These are phyloP conservation scores for Pandemis corylana DNA, from an alignment of 2,888 invertebrate species.

Conservation along the genomic window DNA sequence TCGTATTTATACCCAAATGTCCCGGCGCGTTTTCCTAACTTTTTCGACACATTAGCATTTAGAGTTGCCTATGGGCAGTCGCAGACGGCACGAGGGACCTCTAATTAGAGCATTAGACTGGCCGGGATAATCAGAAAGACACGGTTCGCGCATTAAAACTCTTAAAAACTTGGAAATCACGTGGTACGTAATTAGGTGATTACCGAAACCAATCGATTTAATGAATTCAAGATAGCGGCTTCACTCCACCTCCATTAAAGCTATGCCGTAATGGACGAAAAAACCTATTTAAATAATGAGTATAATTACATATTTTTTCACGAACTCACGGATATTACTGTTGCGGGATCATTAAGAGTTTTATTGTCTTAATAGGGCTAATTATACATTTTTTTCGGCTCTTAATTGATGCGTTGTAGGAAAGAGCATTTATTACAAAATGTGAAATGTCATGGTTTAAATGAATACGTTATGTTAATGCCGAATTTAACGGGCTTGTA, in stretches of 20 bases:
- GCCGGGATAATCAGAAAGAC: constrained; percentile 79
- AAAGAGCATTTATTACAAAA: constrained; percentile 83
- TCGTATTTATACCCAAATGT: constrained; percentile 27
- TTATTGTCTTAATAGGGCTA: constrained; percentile 85
- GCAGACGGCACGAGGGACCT: constrained; percentile 51
- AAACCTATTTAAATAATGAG: constrained; percentile 84
- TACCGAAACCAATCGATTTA: constrained; percentile 85
- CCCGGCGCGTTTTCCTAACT: constrained; percentile 43
- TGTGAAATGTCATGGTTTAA: constrained; percentile 84
- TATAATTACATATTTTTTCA: constrained; percentile 84
- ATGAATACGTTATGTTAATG: constrained; percentile 83
- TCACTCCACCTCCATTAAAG: constrained; percentile 77
- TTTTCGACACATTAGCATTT: constrained; percentile 58
- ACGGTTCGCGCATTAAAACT: constrained; percentile 83
- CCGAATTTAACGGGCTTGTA: constrained; percentile 76
- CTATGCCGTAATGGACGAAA: constrained; percentile 78
- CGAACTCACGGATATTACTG: constrained; percentile 81
- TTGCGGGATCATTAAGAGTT: constrained; percentile 84
- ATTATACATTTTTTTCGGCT: constrained; percentile 84
- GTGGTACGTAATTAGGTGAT: constrained; percentile 82
- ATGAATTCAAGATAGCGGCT: constrained; percentile 81
- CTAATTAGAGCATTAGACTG: constrained; percentile 75
- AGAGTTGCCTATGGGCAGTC: constrained; percentile 48
- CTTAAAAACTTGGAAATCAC: constrained; percentile 73
- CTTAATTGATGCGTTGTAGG: constrained; percentile 82